Base-by-base conservation (phyloP, 2,113 vertebrate species). In the Neotoma lepida region DNA sequence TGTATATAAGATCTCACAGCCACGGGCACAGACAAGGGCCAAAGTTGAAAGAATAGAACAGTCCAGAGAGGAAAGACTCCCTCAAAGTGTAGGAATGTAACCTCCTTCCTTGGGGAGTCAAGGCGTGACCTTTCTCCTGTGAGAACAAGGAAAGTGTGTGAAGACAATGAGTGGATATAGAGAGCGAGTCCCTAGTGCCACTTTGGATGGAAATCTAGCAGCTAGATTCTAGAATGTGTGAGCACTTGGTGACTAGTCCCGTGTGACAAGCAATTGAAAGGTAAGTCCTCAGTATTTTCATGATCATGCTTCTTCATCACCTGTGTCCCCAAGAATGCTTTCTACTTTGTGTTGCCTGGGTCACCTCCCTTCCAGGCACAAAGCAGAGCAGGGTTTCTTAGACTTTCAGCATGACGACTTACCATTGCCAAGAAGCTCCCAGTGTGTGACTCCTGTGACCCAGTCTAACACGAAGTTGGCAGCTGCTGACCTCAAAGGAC, bases 41-140 rank as follows among this genome's bases (percentile, higher is more conserved):
- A 18, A 66, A 6, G 3, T 30, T 2, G 9, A 2, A 63, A 49
- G 46, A 49, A 18, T 9, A 22, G 28, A 64, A 2, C 54, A n/a
- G 7, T 14, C 35, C 30, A 49, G 12, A 90, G 24, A 2, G 0
- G 6, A 54, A 30, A 44, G n/a, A 20, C 0, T 0, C 15, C 5
- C 24, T 41, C 58, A 35, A 2, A n/a, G 28, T 18, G 70, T 17
- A 63, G 56, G 56, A 82, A n/a, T 1, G 6, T 9, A 70, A 9
- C 12, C 22, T 89, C 26, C 49, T 4, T 24, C 8, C n/a, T 15
- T 24, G 66, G 76, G 13, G 2, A 9, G 6, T 8, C 9, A 13
- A 8, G 13, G 0, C 24, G 18, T 0, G 4, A 9, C 1, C 0
- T 35, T 41, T 84, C 58, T 56, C 10, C 89, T 30, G 33, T 49